These are phyloP conservation scores for Pseudopipra pipra DNA, from an alignment of 2,113 vertebrate genomes.

Conservation along the genomic window DNA sequence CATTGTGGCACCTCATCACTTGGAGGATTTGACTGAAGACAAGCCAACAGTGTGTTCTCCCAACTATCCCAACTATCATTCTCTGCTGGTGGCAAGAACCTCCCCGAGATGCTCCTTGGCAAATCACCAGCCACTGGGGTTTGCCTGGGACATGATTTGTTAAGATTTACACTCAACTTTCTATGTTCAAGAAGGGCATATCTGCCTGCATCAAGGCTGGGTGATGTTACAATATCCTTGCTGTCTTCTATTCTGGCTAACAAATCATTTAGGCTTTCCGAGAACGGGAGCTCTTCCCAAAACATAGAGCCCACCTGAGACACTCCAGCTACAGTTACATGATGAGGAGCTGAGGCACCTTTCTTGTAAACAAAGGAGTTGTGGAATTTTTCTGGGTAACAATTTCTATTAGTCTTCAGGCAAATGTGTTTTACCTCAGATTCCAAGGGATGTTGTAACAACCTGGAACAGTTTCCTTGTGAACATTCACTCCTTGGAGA, in stretches of 20 bases:
- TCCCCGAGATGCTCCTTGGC: background rate
- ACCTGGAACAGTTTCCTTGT: background rate
- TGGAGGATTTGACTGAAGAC: background rate
- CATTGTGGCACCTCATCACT: background rate
- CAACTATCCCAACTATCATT: background rate
- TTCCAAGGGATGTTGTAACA: background rate
- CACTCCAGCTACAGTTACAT: background rate
- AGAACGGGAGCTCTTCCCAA: conserved; percentile 78
- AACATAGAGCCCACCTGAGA: background rate
- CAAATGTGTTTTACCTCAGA: background rate
- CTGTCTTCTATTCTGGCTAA: conserved; percentile 64
- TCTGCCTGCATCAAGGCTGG: background rate
- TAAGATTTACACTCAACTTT: background rate
- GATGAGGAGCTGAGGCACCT: background rate
- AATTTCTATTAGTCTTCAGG: background rate
- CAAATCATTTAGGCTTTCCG: conserved; percentile 78
- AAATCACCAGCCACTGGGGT: background rate
- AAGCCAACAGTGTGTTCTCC: background rate
- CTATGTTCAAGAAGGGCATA: background rate
- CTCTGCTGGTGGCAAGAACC: background rate
- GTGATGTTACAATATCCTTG: background rate
- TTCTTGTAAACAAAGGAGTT: background rate
- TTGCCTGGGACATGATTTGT: background rate
- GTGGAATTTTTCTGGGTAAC: background rate
- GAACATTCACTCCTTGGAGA: background rate